Conservation (phyloP, 2,888 invertebrate genomes). For the Cephus sareptanus region DNA sequence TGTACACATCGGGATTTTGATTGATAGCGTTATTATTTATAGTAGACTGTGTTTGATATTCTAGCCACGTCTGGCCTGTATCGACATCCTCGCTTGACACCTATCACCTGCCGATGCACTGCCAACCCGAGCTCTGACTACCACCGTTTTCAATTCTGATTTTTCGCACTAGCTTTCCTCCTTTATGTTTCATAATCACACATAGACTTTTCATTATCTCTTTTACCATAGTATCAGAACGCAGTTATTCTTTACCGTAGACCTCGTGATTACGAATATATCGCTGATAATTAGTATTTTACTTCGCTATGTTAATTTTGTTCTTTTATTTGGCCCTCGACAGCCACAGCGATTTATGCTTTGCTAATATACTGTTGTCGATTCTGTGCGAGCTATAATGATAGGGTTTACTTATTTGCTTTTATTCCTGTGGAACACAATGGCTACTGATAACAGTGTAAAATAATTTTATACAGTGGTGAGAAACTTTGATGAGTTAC, state of each 20-base stretch:
- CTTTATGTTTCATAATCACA: not conserved
- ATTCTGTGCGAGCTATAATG: not conserved
- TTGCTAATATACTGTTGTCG: not conserved
- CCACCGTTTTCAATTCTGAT: conserved; percentile 28
- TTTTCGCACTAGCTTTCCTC: conserved; percentile 25
- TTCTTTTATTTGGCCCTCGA: not conserved
- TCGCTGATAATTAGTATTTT: not conserved
- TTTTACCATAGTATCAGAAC: not conserved
- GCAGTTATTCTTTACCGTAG: not conserved
- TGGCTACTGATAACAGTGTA: not conserved
- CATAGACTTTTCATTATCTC: not conserved
- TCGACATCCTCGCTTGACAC: conserved; percentile 48
- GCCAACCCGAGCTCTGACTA: conserved; percentile 40
- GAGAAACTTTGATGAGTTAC: not conserved
- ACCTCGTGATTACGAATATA: not conserved
- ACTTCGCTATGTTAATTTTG: not conserved
- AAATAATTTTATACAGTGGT: not conserved
- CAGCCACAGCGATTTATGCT: not conserved
- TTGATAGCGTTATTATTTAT: conserved; percentile 21
- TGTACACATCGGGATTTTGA: not conserved
- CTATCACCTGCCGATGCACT: conserved; percentile 40
- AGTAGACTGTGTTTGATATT: conserved; percentile 42
- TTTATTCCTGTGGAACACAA: not conserved
- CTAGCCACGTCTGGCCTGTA: conserved; percentile 47
- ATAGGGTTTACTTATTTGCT: not conserved